Conservation (phyloP, 23 tunicate genomes). For the Oikopleura albicans region DNA sequence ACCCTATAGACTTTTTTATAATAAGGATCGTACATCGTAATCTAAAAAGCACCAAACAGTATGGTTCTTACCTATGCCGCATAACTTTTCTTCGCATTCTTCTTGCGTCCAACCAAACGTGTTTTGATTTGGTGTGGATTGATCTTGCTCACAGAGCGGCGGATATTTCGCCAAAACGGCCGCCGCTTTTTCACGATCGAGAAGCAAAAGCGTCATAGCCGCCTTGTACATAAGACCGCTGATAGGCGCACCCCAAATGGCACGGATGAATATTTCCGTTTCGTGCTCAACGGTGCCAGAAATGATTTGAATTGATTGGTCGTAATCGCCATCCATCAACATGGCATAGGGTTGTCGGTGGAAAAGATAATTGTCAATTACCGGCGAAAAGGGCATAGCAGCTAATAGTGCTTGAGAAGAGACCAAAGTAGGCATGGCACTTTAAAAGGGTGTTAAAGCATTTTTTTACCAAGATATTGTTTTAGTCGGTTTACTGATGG, state of each 20-base stretch:
- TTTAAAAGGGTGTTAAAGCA: no score
- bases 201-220: not conserved
- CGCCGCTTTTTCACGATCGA: not conserved
- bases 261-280: constrained; percentile 2
- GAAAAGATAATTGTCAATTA: not conserved
- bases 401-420: not conserved
- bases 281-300: not conserved
- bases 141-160: not conserved
- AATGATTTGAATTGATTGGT: not conserved
- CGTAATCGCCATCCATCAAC: constrained; percentile 15
- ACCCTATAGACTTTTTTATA: no score
- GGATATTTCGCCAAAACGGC: not conserved
- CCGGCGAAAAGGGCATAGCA: constrained; percentile 17
- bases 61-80: no score
- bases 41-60: no score
- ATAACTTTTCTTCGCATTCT: not conserved
- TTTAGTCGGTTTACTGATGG: no score
- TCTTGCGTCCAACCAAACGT: not conserved
- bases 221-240: not conserved
- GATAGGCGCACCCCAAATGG: not conserved
- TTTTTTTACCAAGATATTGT: no score
- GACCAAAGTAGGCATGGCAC: not conserved
- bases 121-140: no score
- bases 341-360: not conserved
- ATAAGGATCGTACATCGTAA: no score